Evolutionary conservation across 2,113 vertebrate genomes (phyloP).

Genomic region (Corvus hawaiiensis): DNA sequence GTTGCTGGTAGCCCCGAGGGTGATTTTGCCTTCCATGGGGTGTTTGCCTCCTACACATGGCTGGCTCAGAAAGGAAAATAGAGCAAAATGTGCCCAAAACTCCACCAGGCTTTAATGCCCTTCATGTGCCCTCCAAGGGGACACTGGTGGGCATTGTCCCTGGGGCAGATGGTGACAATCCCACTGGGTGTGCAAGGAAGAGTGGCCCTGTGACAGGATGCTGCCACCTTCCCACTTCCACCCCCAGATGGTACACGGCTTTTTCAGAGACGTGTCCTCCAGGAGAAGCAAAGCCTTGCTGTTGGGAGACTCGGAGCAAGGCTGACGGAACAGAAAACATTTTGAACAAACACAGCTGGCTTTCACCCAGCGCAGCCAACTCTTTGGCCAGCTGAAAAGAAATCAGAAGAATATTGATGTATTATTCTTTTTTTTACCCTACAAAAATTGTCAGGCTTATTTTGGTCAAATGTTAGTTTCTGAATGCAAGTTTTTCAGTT

Average conservation of each 20-base stretch:
- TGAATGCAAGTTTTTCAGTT: neutral
- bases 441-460: neutral
- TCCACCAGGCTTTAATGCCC: neutral
- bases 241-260: fast-evolving
- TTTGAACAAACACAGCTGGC: slow-evolving; percentile 48
- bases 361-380: neutral
- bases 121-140: neutral
- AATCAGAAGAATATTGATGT: slow-evolving; percentile 46
- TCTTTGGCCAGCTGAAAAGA: slow-evolving; percentile 49
- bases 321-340: neutral
- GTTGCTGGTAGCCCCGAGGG: fast-evolving
- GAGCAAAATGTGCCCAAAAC: neutral
- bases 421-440: neutral
- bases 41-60: neutral
- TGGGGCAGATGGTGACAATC: neutral
- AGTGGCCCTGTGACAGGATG: neutral
- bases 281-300: neutral
- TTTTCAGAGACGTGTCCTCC: neutral
- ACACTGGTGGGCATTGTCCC: neutral
- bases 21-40: neutral
- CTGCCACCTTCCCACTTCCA: neutral
- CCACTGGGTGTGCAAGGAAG: neutral
- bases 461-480: neutral
- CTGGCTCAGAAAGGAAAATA: neutral
- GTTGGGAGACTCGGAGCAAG: neutral